Conservation (phyloP, 2,113 vertebrate genomes). For the Oncorhynchus tshawytscha region DNA sequence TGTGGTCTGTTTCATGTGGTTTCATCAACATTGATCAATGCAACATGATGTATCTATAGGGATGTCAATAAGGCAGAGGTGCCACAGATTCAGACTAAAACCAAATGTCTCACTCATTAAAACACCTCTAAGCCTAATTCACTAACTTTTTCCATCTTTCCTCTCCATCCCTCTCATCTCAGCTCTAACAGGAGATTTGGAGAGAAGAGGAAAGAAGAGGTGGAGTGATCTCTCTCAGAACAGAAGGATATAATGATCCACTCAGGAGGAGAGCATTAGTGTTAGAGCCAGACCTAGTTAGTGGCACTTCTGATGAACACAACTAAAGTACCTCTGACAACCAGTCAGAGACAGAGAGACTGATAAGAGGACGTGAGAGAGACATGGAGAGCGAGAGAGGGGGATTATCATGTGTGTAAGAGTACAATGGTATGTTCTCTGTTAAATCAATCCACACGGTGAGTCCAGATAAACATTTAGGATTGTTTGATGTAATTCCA, state of each 20-base stretch:
- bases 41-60: not conserved
- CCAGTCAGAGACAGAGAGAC: slow-evolving; percentile 1
- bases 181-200: not conserved
- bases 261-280: slow-evolving; percentile 18
- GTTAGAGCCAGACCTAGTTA: slow-evolving; percentile 14
- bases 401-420: no score
- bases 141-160: not conserved
- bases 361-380: slow-evolving; percentile 3
- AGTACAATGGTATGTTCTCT: no score
- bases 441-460: no score
- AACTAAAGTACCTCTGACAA: slow-evolving; percentile 33
- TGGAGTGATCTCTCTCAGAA: not conserved
- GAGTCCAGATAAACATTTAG: no score
- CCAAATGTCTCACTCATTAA: not conserved
- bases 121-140: not conserved
- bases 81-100: slow-evolving; percentile 22
- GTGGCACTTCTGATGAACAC: slow-evolving; percentile 22
- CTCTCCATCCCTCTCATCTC: not conserved
- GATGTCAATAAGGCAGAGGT: not conserved
- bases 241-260: not conserved
- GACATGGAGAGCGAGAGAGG: not conserved
- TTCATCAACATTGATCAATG: not conserved
- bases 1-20: not conserved
- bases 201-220: not conserved
- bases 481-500: no score